Percentiles rank a stretch among this genome's conserved stretches.
Conservation (phyloP, 2,888 invertebrate genomes). For the Adineta ricciae region DNA sequence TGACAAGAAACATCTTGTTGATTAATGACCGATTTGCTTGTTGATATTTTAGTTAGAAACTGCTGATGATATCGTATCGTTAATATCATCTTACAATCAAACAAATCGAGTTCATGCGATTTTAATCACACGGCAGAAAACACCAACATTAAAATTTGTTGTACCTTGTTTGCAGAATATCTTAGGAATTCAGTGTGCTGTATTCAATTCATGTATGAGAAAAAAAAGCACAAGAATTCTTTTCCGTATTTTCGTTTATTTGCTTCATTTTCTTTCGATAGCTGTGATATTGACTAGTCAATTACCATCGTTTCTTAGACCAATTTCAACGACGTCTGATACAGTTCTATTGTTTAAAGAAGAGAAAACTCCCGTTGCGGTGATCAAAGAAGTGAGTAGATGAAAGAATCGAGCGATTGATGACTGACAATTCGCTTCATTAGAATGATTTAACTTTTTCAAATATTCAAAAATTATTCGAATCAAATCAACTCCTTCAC, state of each 20-base stretch:
- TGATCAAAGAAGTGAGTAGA: background rate
- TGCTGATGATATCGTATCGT: background rate
- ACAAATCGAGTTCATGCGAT: background rate
- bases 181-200: background rate
- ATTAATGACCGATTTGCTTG: no score
- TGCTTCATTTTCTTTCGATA: no score
- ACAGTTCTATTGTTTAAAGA: conserved; percentile 14
- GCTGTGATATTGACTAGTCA: background rate
- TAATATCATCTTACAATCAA: background rate
- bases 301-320: background rate
- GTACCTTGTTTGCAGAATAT: background rate
- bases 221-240: background rate
- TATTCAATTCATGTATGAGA: background rate
- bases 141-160: background rate
- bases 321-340: background rate
- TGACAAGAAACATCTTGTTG: background rate
- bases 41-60: background rate
- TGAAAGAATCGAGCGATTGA: background rate
- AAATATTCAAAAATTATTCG: background rate
- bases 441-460: background rate
- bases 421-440: background rate
- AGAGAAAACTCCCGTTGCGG: background rate
- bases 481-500: conserved; percentile 8
- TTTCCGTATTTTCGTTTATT: no score
- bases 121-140: background rate